Evolutionary conservation across 92 coral and sea anemone genomes (phyloP), one percentile per base, ranked within the genome.

Genomic region (Galaxea fascicularis): DNA sequence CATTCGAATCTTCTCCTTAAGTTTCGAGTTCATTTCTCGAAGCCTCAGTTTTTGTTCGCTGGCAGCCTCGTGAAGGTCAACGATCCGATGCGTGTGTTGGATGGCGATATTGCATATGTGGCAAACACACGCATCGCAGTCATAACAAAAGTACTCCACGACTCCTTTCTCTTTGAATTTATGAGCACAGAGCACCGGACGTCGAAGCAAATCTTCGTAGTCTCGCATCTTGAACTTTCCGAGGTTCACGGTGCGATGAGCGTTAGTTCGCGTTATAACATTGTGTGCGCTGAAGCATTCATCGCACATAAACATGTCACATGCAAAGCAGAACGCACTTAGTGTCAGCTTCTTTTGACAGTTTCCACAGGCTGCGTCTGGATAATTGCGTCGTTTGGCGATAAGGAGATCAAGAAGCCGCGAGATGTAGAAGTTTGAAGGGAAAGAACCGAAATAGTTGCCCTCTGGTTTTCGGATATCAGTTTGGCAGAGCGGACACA

Each of bases 71-170:
- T 90, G 93, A 60, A 94, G 90, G 26, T 91, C 95, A 24, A 94
- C 87, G 60, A 94, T 94, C 6, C 91, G 92, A 77, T 94, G 98
- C 30, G 90, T 92, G 90, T 94, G 98, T 49, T 94, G 98, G 71
- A 94, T 90, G 35, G 98, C 98, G 51, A 89, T 93, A 77, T 94
- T 94, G 84, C 98, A 94, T 31, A 94, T 90, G 85, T 94, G 98
- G 49, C 98, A 94, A 0, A 94, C 98, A 58, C 91, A 89, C 0
- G 98, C 91, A 73, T 94, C 95, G 58, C 98, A 94, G 85, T 94
- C 95, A 73, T 87, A 92, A 78, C 98, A 94, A 39, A 92, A 94
- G 47, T 94, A 94, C 83, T 94, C 98, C 26, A 94, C 98, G 45
- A 87, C 82, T 18, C 98, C 98, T 44, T 89, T 90, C 80, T 94